phyloP scores from a whole-genome alignment of 2,888 invertebrate species.

The Dicranocentrus wangi region DNA sequence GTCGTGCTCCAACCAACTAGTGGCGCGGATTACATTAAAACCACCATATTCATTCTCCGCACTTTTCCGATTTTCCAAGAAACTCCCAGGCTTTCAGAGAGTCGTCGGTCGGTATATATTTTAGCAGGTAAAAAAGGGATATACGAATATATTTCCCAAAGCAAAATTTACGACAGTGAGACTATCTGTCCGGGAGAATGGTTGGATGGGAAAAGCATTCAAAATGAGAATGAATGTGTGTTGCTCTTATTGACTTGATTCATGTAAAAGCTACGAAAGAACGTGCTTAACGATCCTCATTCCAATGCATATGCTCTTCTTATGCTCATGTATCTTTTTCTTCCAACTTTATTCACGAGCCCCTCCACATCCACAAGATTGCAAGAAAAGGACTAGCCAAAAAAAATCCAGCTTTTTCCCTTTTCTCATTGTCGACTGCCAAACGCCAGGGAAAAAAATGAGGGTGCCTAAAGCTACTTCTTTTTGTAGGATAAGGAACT shows the following conservation, averaged over 20 bases:
- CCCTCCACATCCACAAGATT: no score
- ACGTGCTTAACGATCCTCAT: constrained; percentile 8
- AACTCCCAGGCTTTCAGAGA: neutral
- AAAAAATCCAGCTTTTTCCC: no score
- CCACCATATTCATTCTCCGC: constrained; percentile 6
- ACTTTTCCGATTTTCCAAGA: no score
- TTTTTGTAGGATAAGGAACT: constrained; percentile 25
- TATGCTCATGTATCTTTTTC: neutral
- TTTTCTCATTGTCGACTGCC: no score
- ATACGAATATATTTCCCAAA: neutral
- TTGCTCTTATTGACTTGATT: constrained; percentile 39
- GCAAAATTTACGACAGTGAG: constrained; percentile 17
- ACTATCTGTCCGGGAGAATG: constrained; percentile 22
- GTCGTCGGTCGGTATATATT: neutral
- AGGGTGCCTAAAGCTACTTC: neutral
- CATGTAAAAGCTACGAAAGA: constrained; percentile 14
- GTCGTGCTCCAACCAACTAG: no score
- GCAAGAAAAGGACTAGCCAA: no score
- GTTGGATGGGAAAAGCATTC: constrained; percentile 16
- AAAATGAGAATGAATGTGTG: constrained; percentile 32
- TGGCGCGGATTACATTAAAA: constrained; percentile 7
- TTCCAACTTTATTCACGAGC: no score
- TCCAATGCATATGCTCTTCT: neutral
- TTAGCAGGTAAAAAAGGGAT: constrained; percentile 13
- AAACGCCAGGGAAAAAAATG: no score